A percentile compares a stretch with the other conserved stretches of the same genome.
Evolutionary conservation across 1,140 invertebrate genomes (phyloP).

Genomic region (Euwallacea fornicatus): DNA sequence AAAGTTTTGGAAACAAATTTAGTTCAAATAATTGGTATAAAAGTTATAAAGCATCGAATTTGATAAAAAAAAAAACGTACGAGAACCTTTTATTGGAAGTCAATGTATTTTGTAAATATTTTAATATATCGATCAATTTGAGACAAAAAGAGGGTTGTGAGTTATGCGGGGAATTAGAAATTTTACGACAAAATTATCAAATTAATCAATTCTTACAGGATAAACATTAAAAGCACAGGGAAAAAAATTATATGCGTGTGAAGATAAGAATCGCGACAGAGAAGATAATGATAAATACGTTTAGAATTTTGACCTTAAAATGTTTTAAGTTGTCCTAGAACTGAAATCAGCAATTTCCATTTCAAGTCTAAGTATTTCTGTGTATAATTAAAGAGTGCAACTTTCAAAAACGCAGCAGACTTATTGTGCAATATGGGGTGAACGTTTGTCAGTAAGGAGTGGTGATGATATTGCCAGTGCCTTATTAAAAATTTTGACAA

Average conservation of each 20-base stretch:
- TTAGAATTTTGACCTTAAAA: slow-evolving; percentile 44
- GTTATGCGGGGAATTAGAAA: no score
- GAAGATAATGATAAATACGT: slow-evolving; percentile 24
- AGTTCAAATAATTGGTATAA: no score
- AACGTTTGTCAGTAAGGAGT: slow-evolving; percentile 35
- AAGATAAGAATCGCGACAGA: slow-evolving; percentile 30
- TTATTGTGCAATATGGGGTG: slow-evolving; percentile 43
- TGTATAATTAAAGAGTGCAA: slow-evolving; percentile 44
- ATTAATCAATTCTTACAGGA: no score
- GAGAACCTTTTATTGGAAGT: no score
- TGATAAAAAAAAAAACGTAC: no score
- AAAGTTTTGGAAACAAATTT: no score
- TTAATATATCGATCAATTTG: no score
- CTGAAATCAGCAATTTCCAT: slow-evolving; percentile 39
- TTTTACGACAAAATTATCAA: no score
- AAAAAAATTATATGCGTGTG: neutral
- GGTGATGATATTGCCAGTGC: slow-evolving; percentile 46
- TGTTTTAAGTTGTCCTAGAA: slow-evolving; percentile 41
- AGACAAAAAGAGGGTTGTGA: no score
- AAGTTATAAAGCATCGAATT: no score
- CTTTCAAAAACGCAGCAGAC: slow-evolving; percentile 33
- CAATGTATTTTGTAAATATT: no score
- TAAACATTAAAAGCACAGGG: no score
- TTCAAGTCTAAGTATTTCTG: slow-evolving; percentile 42
- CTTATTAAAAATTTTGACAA: slow-evolving; percentile 38